Conservation (phyloP, 2,113 vertebrate species). For the Bombycilla garrulus region DNA sequence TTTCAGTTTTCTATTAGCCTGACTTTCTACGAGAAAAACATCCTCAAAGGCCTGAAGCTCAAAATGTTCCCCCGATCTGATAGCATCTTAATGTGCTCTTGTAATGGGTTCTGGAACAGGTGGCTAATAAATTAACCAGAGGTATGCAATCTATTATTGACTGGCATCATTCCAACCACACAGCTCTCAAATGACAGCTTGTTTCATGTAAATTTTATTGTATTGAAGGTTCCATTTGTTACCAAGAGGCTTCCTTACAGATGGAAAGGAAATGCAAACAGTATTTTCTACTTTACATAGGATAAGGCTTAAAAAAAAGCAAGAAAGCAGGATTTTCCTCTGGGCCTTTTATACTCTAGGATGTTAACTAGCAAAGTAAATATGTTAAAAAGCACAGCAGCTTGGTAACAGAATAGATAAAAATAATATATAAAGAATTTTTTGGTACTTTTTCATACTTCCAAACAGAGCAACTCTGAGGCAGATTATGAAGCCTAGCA, state of each 20-base stretch:
- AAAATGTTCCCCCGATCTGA: constrained; percentile 6
- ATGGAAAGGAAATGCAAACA: constrained; percentile 52
- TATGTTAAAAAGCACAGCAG: neutral
- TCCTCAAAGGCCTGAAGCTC: neutral
- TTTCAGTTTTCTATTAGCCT: neutral
- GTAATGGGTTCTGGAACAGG: constrained; percentile 59
- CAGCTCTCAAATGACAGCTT: constrained; percentile 36
- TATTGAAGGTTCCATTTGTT: constrained; percentile 50
- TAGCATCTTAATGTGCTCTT: constrained; percentile 54
- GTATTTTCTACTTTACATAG: neutral
- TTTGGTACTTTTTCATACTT: neutral
- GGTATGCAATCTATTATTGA: constrained; percentile 65
- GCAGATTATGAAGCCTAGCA: neutral
- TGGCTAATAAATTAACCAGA: constrained; percentile 75
- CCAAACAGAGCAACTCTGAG: neutral
- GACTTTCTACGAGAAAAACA: constrained; percentile 26
- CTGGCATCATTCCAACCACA: constrained; percentile 31
- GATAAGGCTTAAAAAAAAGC: neutral
- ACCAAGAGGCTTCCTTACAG: neutral
- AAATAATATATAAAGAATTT: neutral
- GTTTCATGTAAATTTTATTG: constrained; percentile 59
- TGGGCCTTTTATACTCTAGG: neutral
- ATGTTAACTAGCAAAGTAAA: neutral
- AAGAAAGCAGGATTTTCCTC: neutral
- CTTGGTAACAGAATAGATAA: neutral